Evolutionary conservation across 2,888 invertebrate genomes (phyloP).

Genomic region (Myopa tessellatipennis): DNA sequence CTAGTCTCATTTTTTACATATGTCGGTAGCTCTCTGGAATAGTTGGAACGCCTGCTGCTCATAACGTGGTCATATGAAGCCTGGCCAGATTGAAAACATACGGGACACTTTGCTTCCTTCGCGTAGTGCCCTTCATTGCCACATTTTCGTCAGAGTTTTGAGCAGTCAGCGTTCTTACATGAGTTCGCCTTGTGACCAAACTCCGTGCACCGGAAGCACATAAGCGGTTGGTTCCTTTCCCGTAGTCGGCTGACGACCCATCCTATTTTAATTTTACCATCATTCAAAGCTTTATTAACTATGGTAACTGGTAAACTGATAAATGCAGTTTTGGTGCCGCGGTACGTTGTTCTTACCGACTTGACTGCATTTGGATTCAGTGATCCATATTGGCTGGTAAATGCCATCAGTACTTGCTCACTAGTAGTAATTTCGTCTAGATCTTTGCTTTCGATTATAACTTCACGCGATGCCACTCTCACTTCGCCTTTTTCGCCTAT

Average conservation of each 20-base stretch:
- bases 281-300: not conserved
- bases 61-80: not conserved
- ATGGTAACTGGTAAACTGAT: not conserved
- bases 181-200: not conserved
- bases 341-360: not conserved
- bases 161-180: not conserved
- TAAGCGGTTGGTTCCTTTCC: not conserved
- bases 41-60: not conserved
- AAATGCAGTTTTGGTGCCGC: conserved; percentile 4
- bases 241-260: conserved; percentile 8
- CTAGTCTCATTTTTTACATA: not conserved
- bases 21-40: not conserved
- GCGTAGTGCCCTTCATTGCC: not conserved
- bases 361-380: not conserved
- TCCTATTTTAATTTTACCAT: conserved; percentile 7
- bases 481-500: not conserved
- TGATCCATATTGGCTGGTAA: not conserved
- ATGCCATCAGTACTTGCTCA: not conserved
- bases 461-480: not conserved
- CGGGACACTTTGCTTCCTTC: not conserved
- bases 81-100: not conserved
- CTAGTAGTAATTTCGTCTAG: not conserved
- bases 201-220: not conserved
- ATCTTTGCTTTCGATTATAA: not conserved
- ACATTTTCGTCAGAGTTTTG: not conserved